Evolutionary conservation across 2,113 vertebrate genomes (phyloP).

Genomic region (Sinocyclocheilus anshuiensis): DNA sequence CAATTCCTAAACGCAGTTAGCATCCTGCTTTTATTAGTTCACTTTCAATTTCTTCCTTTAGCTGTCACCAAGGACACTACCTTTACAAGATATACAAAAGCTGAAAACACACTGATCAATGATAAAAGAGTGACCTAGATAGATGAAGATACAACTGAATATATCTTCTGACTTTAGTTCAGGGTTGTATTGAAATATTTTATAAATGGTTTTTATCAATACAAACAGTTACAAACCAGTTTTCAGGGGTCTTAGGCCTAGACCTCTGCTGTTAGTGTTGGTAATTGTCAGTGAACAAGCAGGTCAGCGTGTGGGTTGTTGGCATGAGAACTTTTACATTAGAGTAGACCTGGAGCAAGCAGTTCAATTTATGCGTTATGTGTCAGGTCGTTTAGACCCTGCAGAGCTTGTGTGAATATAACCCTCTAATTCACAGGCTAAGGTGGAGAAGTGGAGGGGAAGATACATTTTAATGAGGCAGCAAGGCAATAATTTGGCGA

Average conservation of each 20-base stretch:
- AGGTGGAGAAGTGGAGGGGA: background rate
- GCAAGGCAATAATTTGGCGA: background rate
- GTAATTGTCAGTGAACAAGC: background rate
- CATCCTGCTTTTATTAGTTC: background rate
- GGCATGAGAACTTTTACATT: background rate
- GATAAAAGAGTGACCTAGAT: background rate
- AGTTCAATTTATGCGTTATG: background rate
- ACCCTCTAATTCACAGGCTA: background rate
- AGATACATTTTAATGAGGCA: background rate
- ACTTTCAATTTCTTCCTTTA: background rate
- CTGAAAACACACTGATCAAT: background rate
- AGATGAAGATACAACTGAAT: background rate
- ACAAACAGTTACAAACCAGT: background rate
- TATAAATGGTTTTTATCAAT: background rate
- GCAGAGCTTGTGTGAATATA: background rate
- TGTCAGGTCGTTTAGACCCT: background rate
- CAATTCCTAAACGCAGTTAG: background rate
- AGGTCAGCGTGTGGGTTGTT: background rate
- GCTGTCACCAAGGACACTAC: constrained; percentile 2
- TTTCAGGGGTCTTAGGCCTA: background rate
- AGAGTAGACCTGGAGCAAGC: background rate
- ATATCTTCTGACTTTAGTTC: background rate
- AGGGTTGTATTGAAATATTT: background rate
- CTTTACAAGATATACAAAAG: background rate
- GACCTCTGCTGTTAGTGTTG: background rate